phyloP scores from a whole-genome alignment of 2,797 vertebrate genomes.

The Ctenosaura bakeri region DNA sequence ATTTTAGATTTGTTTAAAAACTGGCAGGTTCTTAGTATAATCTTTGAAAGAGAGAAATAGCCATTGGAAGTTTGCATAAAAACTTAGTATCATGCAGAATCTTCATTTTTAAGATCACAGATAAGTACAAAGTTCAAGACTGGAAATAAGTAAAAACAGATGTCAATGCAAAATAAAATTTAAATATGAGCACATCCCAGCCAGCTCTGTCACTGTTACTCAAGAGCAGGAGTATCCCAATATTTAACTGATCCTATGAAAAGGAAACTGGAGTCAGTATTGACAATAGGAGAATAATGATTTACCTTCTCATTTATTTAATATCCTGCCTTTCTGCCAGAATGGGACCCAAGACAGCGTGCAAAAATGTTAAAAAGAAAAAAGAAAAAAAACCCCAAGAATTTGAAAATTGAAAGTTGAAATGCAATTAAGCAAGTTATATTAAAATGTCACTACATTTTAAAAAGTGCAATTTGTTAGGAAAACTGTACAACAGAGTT shows the following conservation, averaged over 20 bases:
- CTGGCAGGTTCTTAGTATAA: neutral
- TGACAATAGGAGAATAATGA: neutral
- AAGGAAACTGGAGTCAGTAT: neutral
- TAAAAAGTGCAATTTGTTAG: too few relatives aligned
- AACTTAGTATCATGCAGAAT: neutral
- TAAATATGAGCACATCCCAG: neutral
- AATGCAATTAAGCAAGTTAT: too few relatives aligned
- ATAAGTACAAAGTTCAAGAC: neutral
- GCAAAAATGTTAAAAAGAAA: too few relatives aligned
- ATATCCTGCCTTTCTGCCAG: too few relatives aligned
- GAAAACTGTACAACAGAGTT: too few relatives aligned
- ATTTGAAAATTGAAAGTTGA: too few relatives aligned
- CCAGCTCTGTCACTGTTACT: neutral
- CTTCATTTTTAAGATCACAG: neutral
- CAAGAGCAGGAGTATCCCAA: neutral
- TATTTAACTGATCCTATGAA: neutral
- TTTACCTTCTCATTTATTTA: too few relatives aligned
- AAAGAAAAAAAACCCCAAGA: too few relatives aligned
- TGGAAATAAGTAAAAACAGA: neutral
- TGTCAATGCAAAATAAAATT: neutral
- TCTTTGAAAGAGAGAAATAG: neutral
- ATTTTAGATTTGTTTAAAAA: neutral
- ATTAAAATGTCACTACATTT: too few relatives aligned
- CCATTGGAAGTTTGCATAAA: neutral
- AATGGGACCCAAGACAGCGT: too few relatives aligned